A percentile compares a stretch with the other conserved stretches of the same genome.
phyloP scores from a whole-genome alignment of 2,797 vertebrate genomes.

The Macropodus opercularis region DNA sequence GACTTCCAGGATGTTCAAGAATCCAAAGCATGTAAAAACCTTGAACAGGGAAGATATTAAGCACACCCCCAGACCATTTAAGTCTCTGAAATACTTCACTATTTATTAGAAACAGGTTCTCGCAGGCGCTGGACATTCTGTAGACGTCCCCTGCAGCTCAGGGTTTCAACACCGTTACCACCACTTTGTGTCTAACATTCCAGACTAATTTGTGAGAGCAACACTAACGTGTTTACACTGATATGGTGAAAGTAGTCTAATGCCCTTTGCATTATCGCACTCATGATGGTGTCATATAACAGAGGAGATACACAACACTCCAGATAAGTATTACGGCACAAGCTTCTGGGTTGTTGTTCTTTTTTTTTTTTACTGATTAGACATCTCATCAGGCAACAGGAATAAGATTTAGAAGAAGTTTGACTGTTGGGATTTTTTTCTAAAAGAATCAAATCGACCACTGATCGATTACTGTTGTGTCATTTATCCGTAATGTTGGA shows the following conservation, averaged over 20 bases:
- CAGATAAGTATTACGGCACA: no score
- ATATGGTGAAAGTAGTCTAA: not conserved
- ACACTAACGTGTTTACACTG: slow-evolving; percentile 2
- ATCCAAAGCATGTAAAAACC: not conserved
- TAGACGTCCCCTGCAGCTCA: not conserved
- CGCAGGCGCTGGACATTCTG: no score
- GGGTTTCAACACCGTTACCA: slow-evolving; percentile 6
- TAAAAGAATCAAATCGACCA: no score
- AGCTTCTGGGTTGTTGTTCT: no score
- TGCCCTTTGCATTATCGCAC: not conserved
- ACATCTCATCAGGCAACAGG: slow-evolving; percentile 39
- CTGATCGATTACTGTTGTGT: no score
- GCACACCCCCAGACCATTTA: no score
- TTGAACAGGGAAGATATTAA: no score
- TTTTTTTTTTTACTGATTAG: slow-evolving; percentile 46
- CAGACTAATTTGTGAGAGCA: slow-evolving; percentile 2
- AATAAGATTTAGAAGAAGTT: no score
- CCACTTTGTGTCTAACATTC: slow-evolving; percentile 13
- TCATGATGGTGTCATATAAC: slow-evolving; percentile 13
- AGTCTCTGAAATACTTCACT: no score
- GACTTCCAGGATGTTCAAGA: not conserved
- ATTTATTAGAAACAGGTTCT: no score
- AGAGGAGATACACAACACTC: slow-evolving; percentile 50
- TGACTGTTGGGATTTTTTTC: no score
- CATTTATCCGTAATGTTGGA: not conserved